Base-by-base conservation (phyloP, 1,140 invertebrate genomes). In the Heliconius hewitsoni region DNA sequence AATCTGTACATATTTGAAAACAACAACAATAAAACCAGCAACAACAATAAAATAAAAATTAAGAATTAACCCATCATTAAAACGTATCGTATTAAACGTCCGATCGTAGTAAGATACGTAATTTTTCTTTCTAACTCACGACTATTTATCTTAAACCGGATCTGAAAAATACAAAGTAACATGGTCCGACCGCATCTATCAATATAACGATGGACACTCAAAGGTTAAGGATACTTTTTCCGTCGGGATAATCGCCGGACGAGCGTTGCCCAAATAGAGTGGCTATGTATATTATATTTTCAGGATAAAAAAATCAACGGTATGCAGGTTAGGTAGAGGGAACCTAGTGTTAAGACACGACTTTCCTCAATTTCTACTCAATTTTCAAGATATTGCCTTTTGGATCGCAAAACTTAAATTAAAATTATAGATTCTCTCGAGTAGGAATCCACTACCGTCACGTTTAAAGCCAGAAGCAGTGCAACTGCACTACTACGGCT, bases 121-220 rank as follows among this genome's bases (percentile, higher is more conserved):
- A 77, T 77, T 55, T 73, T 73, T 77, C 76, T 30, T 70, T 46
- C n/a, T n/a, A 50, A 78, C 76, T 39, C 39, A n/a, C 23, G 6
- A 9, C 76, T 78, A 78, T 78, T 78, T 73, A 78, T 78, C 76
- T 77, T 73, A 78, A 78, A 73, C 76, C 50, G 66, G 57, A 75
- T 80, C 73, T 76, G 55, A 52, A 73, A 77, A 78, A 81, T 78
- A 74, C 80, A 85, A 79, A 83, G 60, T 80, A 81, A 71, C 74
- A 27, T 70, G 70, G 77, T 78, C 72, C 74, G 77, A 81, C 73
- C 78, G 78, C 78, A 85, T 85, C 79, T 82, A 85, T 85, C 84
- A 84, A 82, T 81, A 78, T 85, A 85, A 86, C 83, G 84, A 83
- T 81, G 81, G 74, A 77, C 79, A 82, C 84, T 86, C 83, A 76